Conservation (phyloP, 2,797 vertebrate species). For the Hippocampus kuda region DNA sequence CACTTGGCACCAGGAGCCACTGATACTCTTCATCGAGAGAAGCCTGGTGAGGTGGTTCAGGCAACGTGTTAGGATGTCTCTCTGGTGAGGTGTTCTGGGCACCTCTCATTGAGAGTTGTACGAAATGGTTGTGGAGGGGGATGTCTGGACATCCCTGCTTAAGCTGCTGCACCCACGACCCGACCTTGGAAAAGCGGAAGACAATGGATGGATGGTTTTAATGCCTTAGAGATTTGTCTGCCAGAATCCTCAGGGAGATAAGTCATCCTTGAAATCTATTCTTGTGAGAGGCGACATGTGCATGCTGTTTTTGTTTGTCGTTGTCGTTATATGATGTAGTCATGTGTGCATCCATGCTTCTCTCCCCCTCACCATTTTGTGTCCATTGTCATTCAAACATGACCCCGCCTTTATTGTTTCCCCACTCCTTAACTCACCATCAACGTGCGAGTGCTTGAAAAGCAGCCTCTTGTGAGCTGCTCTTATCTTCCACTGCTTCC, state of each 20-base stretch:
- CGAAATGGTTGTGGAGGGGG: too few relatives aligned
- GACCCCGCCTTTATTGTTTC: conserved; percentile 33
- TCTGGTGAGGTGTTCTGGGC: too few relatives aligned
- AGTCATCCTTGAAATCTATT: conserved; percentile 48
- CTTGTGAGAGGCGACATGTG: conserved; percentile 27
- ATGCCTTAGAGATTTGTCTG: conserved; percentile 62
- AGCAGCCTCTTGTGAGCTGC: conserved; percentile 39
- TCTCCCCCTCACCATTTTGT: conserved; percentile 27
- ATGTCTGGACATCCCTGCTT: too few relatives aligned
- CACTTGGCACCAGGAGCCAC: too few relatives aligned
- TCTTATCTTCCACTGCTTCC: conserved; percentile 39
- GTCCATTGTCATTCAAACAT: conserved; percentile 50
- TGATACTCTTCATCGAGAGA: too few relatives aligned
- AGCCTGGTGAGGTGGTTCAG: too few relatives aligned
- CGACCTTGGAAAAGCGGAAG: too few relatives aligned
- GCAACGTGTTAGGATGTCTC: too few relatives aligned
- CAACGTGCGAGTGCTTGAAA: conserved; percentile 30
- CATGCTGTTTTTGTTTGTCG: conserved; percentile 27
- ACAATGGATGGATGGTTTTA: conserved; percentile 35
- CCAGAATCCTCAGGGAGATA: conserved; percentile 41
- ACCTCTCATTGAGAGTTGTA: too few relatives aligned
- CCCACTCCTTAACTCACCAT: conserved; percentile 27
- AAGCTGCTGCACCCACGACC: too few relatives aligned
- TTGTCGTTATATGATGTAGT: conserved; percentile 23
- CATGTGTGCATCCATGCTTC: conserved; percentile 24